These are phyloP conservation scores for Ctenodactylus gundi DNA, from an alignment of 2,113 vertebrate species.

Conservation along the genomic window DNA sequence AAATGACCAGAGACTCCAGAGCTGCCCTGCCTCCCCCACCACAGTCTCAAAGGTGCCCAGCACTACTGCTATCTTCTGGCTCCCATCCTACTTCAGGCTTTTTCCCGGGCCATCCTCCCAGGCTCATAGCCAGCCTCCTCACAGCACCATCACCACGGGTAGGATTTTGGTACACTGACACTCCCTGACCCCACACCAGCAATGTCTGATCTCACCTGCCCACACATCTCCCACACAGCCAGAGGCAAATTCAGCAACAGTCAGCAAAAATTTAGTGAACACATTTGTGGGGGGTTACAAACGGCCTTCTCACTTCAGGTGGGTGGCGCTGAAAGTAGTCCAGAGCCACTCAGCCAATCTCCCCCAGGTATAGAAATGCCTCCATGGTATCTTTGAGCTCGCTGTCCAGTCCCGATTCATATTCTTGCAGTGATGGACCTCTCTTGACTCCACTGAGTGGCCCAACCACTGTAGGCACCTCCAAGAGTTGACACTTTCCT, in stretches of 20 bases:
- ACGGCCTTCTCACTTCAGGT: background rate
- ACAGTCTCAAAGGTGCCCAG: background rate
- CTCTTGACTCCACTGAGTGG: background rate
- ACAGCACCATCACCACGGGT: fast-evolving
- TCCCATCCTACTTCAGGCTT: background rate
- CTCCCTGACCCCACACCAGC: fast-evolving
- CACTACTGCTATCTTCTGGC: background rate
- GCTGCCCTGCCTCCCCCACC: background rate
- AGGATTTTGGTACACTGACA: fast-evolving
- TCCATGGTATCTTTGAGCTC: background rate
- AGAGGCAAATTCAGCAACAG: background rate
- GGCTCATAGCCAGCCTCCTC: too few species aligned
- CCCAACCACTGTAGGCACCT: too few species aligned
- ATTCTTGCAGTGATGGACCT: background rate
- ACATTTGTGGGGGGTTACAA: background rate
- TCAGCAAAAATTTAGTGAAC: background rate
- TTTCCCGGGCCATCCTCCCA: background rate
- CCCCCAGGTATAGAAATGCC: fast-evolving
- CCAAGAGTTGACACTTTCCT: background rate
- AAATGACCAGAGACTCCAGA: background rate
- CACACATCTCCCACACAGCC: background rate
- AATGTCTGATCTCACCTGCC: background rate
- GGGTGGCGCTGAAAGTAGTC: background rate
- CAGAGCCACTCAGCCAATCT: background rate
- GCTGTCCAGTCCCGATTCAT: background rate